Evolutionary conservation across 2,113 vertebrate genomes (phyloP).

Genomic region (Larimichthys polyactis): DNA sequence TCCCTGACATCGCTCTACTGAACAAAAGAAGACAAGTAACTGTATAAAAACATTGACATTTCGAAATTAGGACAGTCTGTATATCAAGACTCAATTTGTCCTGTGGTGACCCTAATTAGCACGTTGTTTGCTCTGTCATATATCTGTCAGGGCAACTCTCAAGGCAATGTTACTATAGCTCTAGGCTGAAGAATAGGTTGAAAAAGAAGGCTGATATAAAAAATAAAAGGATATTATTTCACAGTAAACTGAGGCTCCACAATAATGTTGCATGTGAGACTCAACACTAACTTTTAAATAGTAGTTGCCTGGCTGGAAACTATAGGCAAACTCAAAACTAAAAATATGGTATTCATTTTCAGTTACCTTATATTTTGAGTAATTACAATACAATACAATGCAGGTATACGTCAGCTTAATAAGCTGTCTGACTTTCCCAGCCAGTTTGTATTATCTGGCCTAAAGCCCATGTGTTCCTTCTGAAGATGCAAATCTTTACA

Average conservation of each 20-base stretch:
- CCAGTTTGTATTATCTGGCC: background rate
- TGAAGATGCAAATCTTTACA: background rate
- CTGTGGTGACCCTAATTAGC: conserved; percentile 27
- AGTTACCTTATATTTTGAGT: too few relatives aligned
- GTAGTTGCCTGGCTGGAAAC: too few relatives aligned
- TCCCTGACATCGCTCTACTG: conserved; percentile 14
- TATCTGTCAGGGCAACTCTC: background rate
- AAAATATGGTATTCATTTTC: too few relatives aligned
- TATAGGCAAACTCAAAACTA: too few relatives aligned
- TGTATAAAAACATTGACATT: conserved; percentile 29
- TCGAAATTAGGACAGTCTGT: conserved; percentile 35
- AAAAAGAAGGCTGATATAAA: background rate
- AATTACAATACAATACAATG: background rate
- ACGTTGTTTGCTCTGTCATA: background rate
- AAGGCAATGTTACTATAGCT: background rate
- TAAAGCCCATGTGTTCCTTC: background rate
- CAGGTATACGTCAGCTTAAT: background rate
- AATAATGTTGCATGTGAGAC: background rate
- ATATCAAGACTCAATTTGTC: conserved; percentile 29
- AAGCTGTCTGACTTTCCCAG: background rate
- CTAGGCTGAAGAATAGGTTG: background rate
- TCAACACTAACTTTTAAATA: too few relatives aligned
- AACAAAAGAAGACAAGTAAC: conserved; percentile 27
- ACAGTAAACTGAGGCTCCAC: background rate
- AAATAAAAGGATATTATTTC: background rate